A percentile compares a stretch with the other conserved stretches of the same genome.
Conservation (phyloP, 1,140 invertebrate species). For the Triops longicaudatus region DNA sequence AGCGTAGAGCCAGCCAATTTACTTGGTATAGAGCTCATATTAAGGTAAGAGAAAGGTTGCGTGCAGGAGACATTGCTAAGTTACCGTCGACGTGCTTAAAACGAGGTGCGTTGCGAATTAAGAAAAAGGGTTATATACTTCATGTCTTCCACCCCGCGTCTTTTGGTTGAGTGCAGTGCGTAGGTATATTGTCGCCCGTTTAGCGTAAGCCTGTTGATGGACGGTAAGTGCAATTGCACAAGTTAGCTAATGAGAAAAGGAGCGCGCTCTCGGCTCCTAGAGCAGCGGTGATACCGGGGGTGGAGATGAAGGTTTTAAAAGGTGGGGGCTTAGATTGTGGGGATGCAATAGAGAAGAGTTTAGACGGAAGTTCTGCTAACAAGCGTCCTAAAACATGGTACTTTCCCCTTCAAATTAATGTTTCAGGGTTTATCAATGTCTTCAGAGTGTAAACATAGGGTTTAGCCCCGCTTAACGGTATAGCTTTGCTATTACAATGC, state of each 20-base stretch:
- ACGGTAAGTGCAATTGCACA: background rate
- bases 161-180: background rate
- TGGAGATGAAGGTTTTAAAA: background rate
- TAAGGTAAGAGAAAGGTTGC: conserved; percentile 7
- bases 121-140: background rate
- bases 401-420: too few species aligned
- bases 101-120: background rate
- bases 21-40: background rate
- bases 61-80: conserved; percentile 7
- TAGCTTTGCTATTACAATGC: too few species aligned
- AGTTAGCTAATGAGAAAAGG: conserved; percentile 12
- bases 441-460: too few species aligned
- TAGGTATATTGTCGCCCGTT: background rate
- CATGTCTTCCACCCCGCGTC: background rate
- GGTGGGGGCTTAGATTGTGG: background rate
- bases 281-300: background rate
- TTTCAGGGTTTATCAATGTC: too few species aligned
- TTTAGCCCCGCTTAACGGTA: too few species aligned
- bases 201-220: background rate
- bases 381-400: too few species aligned
- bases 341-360: too few species aligned
- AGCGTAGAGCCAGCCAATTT: background rate
- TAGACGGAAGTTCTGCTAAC: too few species aligned
- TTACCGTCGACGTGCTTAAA: background rate
- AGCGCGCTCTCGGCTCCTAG: background rate